Conservation (phyloP, 2,113 vertebrate genomes). For the Edolisoma coerulescens region DNA sequence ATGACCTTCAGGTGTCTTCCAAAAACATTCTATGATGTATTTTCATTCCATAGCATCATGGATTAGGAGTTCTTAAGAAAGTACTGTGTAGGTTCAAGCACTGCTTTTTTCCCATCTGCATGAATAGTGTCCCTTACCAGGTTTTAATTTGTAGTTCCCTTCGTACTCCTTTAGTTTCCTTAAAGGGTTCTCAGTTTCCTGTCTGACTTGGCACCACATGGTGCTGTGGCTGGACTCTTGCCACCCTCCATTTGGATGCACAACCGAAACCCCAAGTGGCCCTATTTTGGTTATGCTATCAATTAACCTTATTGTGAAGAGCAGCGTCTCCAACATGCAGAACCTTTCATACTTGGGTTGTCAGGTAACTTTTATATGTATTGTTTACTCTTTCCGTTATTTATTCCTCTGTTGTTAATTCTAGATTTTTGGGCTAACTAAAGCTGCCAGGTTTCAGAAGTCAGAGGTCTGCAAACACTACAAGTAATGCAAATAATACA, state of each 20-base stretch:
- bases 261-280: not conserved
- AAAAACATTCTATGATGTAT: not conserved
- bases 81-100: not conserved
- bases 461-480: not conserved
- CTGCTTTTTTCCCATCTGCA: not conserved
- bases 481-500: constrained; percentile 3
- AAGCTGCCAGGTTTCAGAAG: not conserved
- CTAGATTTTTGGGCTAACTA: not conserved
- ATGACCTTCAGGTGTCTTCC: not conserved
- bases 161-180: not conserved
- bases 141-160: not conserved
- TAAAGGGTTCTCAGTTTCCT: not conserved
- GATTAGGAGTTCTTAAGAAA: not conserved
- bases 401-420: not conserved
- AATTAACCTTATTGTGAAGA: not conserved
- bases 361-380: not conserved
- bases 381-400: not conserved
- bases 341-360: not conserved
- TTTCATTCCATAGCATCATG: not conserved
- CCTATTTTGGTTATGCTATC: not conserved
- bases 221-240: not conserved
- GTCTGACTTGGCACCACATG: not conserved
- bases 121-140: not conserved
- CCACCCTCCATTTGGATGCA: not conserved
- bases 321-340: not conserved